Conservation (phyloP, 1,140 invertebrate species). For the Caenorhabditis tropicalis region DNA sequence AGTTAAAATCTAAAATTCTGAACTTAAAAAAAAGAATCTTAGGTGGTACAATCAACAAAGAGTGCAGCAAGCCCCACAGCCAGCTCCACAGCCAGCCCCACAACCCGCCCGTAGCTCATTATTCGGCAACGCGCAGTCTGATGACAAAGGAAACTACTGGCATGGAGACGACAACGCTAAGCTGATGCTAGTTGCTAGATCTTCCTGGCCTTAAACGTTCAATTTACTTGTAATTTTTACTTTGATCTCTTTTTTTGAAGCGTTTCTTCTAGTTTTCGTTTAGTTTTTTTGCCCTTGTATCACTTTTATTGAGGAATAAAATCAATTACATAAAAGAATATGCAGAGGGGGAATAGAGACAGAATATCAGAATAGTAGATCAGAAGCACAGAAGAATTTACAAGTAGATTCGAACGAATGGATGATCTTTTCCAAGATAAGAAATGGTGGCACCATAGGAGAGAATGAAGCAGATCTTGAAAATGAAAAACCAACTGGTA, state of each 20-base stretch:
- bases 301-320: too few species aligned
- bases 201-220: neutral
- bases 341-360: too few species aligned
- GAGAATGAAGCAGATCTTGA: neutral
- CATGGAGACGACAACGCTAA: constrained; percentile 20
- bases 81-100: neutral
- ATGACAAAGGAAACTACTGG: constrained; percentile 6
- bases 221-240: neutral
- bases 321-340: neutral
- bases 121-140: neutral
- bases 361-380: neutral
- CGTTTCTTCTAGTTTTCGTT: neutral
- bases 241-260: neutral
- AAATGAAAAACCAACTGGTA: neutral
- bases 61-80: neutral
- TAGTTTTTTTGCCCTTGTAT: neutral
- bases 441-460: neutral
- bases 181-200: neutral
- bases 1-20: neutral
- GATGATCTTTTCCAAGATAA: neutral
- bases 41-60: constrained; percentile 28
- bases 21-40: neutral
- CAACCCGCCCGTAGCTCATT: neutral
- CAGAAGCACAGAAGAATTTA: neutral
- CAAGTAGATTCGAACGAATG: constrained; percentile 5